Evolutionary conservation across 2,113 vertebrate genomes (phyloP), one percentile per base, ranked within the genome.

Genomic region (Gymnarchus niloticus): DNA sequence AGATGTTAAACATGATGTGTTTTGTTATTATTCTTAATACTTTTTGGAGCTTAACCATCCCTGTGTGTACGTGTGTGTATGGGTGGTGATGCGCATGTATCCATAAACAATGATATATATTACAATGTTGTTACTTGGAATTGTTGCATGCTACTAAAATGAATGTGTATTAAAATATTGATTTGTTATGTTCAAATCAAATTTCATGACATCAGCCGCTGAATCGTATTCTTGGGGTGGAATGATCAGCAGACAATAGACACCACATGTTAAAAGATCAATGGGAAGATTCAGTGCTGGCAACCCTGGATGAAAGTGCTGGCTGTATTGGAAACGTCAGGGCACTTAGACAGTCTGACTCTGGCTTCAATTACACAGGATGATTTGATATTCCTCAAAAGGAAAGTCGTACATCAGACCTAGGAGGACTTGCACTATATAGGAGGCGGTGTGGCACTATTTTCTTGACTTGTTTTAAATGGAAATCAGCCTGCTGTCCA

Each of bases 361-460:
- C 94, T 96, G 93, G 94, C 92, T 96, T 95, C 93, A 95, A 93
- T 95, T 96, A 96, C 92, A 93, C 92, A 88, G 89, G 87, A 94
- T 92, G 92, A 94, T 93, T 91, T 93, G 93, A 93, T 95, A 94
- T 94, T 94, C 93, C 92, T 92, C 89, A 90, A 91, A 94, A 91
- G 93, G 87, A 84, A 91, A 87, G 90, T 88, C 90, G 77, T 54
- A 89, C 90, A 93, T 90, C 90, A 90, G 89, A 92, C 92, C 89
- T 91, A 92, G 89, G 88, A 92, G 91, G 57, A 88, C 90, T 94
- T 88, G 41, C 92, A 87, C n/a, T 61, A 81, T 23, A 90, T 93
- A 92, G 92, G 88, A 93, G 89, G 56, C 86, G 23, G 82, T 91
- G 93, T 90, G 91, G 88, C 87, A 90, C 87, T 91, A 93, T 91